Percentiles rank a stretch among this genome's conserved stretches.
Evolutionary conservation across 2,113 vertebrate species (phyloP).

Genomic region (Misgurnus anguillicaudatus): DNA sequence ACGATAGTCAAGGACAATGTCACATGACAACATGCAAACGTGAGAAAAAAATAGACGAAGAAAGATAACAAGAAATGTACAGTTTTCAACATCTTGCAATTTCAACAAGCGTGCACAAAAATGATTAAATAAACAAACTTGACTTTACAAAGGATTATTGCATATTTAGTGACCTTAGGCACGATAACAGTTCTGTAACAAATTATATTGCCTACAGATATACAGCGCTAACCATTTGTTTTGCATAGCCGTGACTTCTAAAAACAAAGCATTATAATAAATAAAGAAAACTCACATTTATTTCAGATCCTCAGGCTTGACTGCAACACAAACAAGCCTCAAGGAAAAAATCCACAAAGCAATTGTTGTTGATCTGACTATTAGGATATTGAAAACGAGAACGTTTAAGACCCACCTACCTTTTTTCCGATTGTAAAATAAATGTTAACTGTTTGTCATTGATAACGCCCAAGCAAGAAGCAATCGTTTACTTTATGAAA

Average conservation of each 20-base stretch:
- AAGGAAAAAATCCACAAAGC: not conserved
- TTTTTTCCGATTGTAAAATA: not conserved
- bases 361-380: not conserved
- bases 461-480: constrained; percentile 25
- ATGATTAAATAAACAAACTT: not conserved
- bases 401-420: not conserved
- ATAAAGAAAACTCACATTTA: not conserved
- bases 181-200: not conserved
- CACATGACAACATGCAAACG: not conserved
- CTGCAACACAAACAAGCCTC: not conserved
- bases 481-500: not conserved
- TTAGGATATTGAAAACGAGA: not conserved
- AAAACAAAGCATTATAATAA: not conserved
- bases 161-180: no score
- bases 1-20: no score
- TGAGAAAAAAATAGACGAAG: not conserved
- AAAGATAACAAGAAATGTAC: no score
- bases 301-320: not conserved
- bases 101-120: no score
- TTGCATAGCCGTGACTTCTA: not conserved
- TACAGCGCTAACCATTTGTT: not conserved
- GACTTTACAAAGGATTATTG: no score
- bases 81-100: no score
- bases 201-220: not conserved
- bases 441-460: not conserved